Evolutionary conservation across 2,888 invertebrate genomes (phyloP).

Genomic region (Nemurella pictetii): DNA sequence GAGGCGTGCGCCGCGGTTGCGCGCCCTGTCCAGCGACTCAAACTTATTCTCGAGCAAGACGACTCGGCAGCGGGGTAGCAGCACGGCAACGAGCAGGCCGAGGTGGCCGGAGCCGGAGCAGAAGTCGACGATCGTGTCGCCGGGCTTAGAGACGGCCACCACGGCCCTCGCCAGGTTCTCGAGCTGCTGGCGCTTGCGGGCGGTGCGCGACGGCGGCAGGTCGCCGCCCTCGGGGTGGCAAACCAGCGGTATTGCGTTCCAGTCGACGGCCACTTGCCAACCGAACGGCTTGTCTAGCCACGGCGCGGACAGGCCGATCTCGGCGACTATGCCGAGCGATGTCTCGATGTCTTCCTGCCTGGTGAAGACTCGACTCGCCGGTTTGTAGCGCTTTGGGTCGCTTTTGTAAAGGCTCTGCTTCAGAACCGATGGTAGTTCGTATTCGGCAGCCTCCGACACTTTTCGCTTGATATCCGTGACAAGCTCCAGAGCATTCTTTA

Average conservation of each 20-base stretch:
- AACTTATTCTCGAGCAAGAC: conserved; percentile 91
- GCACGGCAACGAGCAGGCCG: conserved; percentile 80
- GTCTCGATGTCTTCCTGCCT: conserved; percentile 74
- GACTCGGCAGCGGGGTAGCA: conserved; percentile 76
- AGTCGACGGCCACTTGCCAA: conserved; percentile 59
- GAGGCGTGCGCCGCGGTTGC: conserved; percentile 67
- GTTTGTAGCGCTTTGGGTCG: conserved; percentile 75
- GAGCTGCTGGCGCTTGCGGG: conserved; percentile 82
- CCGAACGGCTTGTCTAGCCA: conserved; percentile 50
- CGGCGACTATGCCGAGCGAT: conserved; percentile 55
- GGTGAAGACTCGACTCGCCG: conserved; percentile 72
- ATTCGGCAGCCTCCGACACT: conserved; percentile 37
- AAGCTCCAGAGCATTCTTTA: conserved; percentile 42
- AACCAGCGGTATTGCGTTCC: conserved; percentile 71
- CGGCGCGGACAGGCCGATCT: conserved; percentile 20
- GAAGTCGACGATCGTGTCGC: conserved; percentile 84
- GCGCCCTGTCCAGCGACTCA: conserved; percentile 76
- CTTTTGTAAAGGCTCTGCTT: conserved; percentile 75
- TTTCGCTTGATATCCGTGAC: conserved; percentile 29
- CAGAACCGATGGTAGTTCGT: conserved; percentile 55
- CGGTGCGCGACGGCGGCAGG: conserved; percentile 71
- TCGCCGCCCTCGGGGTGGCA: conserved; percentile 79
- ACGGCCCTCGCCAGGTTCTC: conserved; percentile 81
- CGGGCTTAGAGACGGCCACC: conserved; percentile 66
- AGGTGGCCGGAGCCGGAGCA: conserved; percentile 94